Percentiles rank a stretch among this genome's conserved stretches.
phyloP scores from a whole-genome alignment of 2,113 vertebrate species.

The Xiphophorus hellerii region DNA sequence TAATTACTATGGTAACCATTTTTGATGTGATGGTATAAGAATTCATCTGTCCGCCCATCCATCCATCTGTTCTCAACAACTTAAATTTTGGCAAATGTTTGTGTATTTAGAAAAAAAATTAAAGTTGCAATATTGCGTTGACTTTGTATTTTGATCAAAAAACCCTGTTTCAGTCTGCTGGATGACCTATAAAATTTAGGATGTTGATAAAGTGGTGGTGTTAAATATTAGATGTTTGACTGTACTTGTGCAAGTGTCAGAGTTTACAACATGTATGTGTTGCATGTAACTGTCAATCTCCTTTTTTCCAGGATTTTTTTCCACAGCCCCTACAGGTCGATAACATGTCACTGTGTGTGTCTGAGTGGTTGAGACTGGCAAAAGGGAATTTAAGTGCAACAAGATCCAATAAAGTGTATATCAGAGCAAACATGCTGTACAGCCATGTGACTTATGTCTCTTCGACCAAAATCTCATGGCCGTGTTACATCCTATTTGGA shows the following conservation, averaged over 20 bases:
- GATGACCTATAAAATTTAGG: constrained; percentile 1
- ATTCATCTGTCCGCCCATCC: too few relatives aligned
- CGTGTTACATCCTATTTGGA: background rate
- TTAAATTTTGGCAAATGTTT: background rate
- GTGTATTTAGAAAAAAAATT: constrained; percentile 18
- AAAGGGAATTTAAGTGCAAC: constrained; percentile 36
- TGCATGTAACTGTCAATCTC: constrained; percentile 35
- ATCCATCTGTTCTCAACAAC: too few relatives aligned
- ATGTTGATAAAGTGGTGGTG: constrained; percentile 2
- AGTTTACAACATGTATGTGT: constrained; percentile 28
- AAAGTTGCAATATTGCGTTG: constrained; percentile 10
- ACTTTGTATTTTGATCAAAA: background rate
- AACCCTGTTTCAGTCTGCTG: constrained; percentile 16
- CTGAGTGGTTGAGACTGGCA: constrained; percentile 27
- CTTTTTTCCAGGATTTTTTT: constrained; percentile 45
- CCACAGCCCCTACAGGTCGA: constrained; percentile 21
- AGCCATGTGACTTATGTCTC: constrained; percentile 29
- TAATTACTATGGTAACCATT: too few relatives aligned
- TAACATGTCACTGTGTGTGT: constrained; percentile 33
- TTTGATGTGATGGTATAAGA: too few relatives aligned
- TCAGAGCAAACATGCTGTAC: constrained; percentile 35
- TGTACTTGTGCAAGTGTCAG: constrained; percentile 15
- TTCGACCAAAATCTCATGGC: background rate
- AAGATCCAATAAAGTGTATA: constrained; percentile 55
- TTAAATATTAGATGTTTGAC: constrained; percentile 12